Evolutionary conservation across 2,113 vertebrate species (phyloP).

Genomic region (Apteryx mantelli): DNA sequence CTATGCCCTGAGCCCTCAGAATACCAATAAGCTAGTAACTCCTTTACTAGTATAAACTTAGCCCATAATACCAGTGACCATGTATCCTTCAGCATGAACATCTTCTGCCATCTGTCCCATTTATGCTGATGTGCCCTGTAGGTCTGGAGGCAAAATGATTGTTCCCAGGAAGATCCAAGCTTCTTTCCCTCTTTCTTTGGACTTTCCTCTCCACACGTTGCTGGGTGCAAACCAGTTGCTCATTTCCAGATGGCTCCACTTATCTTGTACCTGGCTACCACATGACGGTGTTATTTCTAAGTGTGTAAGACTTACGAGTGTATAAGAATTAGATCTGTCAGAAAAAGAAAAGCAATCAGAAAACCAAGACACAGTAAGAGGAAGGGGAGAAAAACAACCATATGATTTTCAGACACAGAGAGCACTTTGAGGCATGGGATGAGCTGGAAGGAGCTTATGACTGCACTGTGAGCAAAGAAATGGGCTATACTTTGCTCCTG

Average conservation of each 20-base stretch:
- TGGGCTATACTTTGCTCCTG: rapidly evolving
- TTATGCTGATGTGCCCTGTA: background rate
- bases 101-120: background rate
- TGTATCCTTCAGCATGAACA: background rate
- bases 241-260: background rate
- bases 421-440: background rate
- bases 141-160: background rate
- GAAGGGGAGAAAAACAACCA: background rate
- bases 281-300: rapidly evolving
- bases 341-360: background rate
- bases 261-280: background rate
- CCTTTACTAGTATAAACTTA: background rate
- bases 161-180: background rate
- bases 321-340: background rate
- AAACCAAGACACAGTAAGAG: background rate
- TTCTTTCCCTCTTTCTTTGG: background rate
- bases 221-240: background rate
- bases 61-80: background rate
- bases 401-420: background rate
- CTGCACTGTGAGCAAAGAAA: background rate
- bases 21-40: background rate
- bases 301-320: too few relatives aligned
- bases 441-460: background rate
- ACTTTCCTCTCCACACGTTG: background rate
- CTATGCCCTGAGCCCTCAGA: background rate